Base-by-base conservation (phyloP, 2,797 vertebrate genomes). In the Lagocephalus sceleratus region DNA sequence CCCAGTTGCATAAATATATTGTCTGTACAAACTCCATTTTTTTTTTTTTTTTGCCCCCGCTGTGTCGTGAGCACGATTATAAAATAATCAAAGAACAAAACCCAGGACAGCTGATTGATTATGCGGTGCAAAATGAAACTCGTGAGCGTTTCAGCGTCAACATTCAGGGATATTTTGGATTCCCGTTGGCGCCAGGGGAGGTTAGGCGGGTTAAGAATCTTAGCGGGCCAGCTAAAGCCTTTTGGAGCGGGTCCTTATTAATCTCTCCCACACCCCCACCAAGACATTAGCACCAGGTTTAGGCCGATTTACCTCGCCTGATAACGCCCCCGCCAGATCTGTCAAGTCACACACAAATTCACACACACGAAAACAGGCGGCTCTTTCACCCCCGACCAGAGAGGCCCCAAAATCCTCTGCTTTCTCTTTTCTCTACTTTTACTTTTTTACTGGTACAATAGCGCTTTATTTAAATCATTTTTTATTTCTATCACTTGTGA, bases 181-280 rank as follows among this genome's bases (percentile, higher is more conserved):
- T 65, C 62, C 35, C 62, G 26, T 68, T 41, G 76, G 87, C 89
- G 92, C 92, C 89, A 91, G 86, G 82, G 82, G 89, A 92, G 91
- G 90, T 91, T 94, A 94, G 92, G 87, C 85, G 88, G 92, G 93
- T 95, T 94, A 94, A 95, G 93, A 94, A 92, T 92, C 93, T 95
- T 94, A 95, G 89, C 89, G 74, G 57, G 78, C 85, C 80, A 62
- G 84, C 91, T 94, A 93, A 95, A 94, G 90, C 93, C 80, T 82
- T 91, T 87, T 90, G 88, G 89, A 93, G 90, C 88, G 77, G 90
- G 92, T 93, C 91, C 92, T 93, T 93, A 94, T 93, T 95, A 94
- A 95, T 95, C 93, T 94, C 85, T 92, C 92, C 91, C 91, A 91
- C 92, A 82, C 81, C 47, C 71, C 65, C 76, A 81, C 88, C 88